A percentile compares a stretch with the other conserved stretches of the same genome.
These are phyloP conservation scores for Autographa gamma DNA, from an alignment of 2,888 invertebrate genomes.

Conservation along the genomic window DNA sequence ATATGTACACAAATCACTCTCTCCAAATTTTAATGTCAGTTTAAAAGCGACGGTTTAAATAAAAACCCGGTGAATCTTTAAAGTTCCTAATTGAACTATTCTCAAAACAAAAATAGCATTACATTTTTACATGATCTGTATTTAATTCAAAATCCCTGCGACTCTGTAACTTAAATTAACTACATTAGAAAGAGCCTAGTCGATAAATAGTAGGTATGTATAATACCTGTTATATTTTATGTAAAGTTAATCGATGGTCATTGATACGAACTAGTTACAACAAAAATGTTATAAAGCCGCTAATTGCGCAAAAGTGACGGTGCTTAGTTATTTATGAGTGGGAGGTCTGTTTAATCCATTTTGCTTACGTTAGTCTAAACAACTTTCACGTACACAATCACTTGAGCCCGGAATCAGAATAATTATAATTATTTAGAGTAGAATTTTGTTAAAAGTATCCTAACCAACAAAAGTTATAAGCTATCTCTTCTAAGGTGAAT, in stretches of 20 bases:
- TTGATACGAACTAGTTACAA: background rate
- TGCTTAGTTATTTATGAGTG: conserved; percentile 44
- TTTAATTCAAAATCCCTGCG: too few relatives aligned
- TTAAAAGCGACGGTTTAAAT: background rate
- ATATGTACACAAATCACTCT: conserved; percentile 1
- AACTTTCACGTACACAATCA: conserved; percentile 49
- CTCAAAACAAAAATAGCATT: too few relatives aligned
- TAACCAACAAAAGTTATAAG: background rate
- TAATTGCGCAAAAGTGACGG: conserved; percentile 40
- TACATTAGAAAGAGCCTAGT: background rate
- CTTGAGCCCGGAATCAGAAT: conserved; percentile 6
- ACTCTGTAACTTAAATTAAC: background rate
- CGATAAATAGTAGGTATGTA: background rate
- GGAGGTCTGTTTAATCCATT: conserved; percentile 46
- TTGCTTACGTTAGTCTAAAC: conserved; percentile 48
- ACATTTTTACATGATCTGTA: too few relatives aligned
- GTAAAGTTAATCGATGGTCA: background rate
- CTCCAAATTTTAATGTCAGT: background rate
- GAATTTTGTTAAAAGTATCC: background rate
- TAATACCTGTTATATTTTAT: background rate
- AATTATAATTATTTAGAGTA: background rate
- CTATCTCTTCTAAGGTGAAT: background rate
- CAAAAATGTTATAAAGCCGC: conserved; percentile 12
- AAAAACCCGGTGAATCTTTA: background rate
- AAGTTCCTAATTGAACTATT: background rate